Conservation (phyloP, 2,113 vertebrate species). For the Clarias batrachus region DNA sequence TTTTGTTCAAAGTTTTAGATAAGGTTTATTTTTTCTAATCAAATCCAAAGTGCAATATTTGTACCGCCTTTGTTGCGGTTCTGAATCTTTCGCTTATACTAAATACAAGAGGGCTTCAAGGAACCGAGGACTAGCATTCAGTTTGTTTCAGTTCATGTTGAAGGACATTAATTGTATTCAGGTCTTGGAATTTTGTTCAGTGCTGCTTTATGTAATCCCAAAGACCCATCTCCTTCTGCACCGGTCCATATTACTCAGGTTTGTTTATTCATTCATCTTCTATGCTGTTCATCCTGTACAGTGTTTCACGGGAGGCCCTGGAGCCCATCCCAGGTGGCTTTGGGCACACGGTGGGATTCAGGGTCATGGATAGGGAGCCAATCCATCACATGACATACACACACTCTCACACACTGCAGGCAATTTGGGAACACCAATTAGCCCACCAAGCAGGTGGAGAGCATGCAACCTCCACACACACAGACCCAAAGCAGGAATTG, state of each 20-base stretch:
- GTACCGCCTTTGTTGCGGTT: neutral
- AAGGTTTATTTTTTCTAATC: neutral
- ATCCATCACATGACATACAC: too few relatives aligned
- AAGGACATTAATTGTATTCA: constrained; percentile 35
- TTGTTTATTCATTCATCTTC: neutral
- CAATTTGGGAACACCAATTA: too few relatives aligned
- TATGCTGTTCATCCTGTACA: too few relatives aligned
- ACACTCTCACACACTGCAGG: too few relatives aligned
- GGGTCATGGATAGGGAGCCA: too few relatives aligned
- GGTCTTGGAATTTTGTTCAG: constrained; percentile 18
- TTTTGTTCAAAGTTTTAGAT: neutral
- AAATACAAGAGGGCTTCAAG: neutral
- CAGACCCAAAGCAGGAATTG: too few relatives aligned
- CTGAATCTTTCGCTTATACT: neutral
- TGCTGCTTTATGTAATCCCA: constrained; percentile 17
- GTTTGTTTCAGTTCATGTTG: neutral
- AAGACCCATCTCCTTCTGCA: neutral
- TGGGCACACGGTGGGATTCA: too few relatives aligned
- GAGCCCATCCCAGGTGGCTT: too few relatives aligned
- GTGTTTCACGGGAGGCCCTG: too few relatives aligned
- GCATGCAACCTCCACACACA: too few relatives aligned
- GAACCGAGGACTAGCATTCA: neutral
- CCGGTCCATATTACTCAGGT: neutral
- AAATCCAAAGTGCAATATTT: neutral
- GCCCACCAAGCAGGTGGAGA: too few relatives aligned